These are phyloP conservation scores for Cephus pygmeus DNA, from an alignment of 2,888 invertebrate species.

Conservation along the genomic window DNA sequence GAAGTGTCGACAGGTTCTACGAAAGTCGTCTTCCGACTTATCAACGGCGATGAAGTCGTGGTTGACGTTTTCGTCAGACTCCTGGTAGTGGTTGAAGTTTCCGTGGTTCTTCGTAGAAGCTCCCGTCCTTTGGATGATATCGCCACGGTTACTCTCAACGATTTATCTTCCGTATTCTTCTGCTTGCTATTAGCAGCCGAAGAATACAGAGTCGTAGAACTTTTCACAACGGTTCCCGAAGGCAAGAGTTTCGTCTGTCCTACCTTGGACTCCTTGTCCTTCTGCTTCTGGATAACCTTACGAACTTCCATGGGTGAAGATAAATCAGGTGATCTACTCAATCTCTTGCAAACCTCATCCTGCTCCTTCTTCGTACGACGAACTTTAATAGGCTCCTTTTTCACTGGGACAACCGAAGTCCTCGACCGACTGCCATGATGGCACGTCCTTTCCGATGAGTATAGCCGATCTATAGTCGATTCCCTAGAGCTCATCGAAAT, in stretches of 20 bases:
- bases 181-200: conserved; percentile 51
- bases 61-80: conserved; percentile 20
- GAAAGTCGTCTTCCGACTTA: conserved; percentile 32
- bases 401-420: conserved; percentile 20
- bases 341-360: conserved; percentile 47
- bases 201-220: conserved; percentile 61
- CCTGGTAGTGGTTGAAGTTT: conserved; percentile 16
- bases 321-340: conserved; percentile 69
- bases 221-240: conserved; percentile 63
- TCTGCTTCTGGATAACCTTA: conserved; percentile 44
- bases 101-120: conserved; percentile 51
- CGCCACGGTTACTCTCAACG: conserved; percentile 65
- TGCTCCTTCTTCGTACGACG: conserved; percentile 49
- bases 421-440: conserved; percentile 20
- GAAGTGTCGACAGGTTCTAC: conserved; percentile 26
- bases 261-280: conserved; percentile 35
- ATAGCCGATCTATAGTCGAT: conserved; percentile 20
- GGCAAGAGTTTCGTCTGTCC: conserved; percentile 40
- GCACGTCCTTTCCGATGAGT: conserved; percentile 20
- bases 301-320: conserved; percentile 72
- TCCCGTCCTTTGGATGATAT: conserved; percentile 61
- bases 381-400: conserved; percentile 29
- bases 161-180: conserved; percentile 60
- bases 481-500: conserved; percentile 25
- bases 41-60: conserved; percentile 16